Conservation (phyloP, 2,888 invertebrate genomes). For the Ectobius pallidus region DNA sequence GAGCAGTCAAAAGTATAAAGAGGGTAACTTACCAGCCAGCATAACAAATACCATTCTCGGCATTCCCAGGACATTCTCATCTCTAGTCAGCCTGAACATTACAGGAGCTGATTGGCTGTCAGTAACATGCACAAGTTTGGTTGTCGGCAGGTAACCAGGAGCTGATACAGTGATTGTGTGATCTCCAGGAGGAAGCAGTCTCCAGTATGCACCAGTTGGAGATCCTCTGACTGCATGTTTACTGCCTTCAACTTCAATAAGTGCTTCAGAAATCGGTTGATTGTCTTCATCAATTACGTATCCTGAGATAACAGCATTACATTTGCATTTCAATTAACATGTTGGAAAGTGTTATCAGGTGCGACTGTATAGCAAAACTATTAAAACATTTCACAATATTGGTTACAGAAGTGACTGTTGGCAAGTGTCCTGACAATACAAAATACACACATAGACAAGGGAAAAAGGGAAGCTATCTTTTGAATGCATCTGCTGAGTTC, state of each 20-base stretch:
- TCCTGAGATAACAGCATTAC: slow-evolving; percentile 44
- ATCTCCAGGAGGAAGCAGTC: slow-evolving; percentile 52
- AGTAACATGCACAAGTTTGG: slow-evolving; percentile 58
- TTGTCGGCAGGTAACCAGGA: slow-evolving; percentile 64
- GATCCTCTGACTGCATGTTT: slow-evolving; percentile 48
- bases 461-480: too few relatives aligned
- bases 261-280: slow-evolving; percentile 50
- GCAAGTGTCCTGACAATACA: too few relatives aligned
- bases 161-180: slow-evolving; percentile 61
- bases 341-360: too few relatives aligned
- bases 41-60: slow-evolving; percentile 78
- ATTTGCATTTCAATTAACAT: too few relatives aligned
- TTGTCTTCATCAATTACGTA: slow-evolving; percentile 50
- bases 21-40: slow-evolving; percentile 69
- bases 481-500: too few relatives aligned
- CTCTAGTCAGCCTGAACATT: slow-evolving; percentile 69
- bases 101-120: slow-evolving; percentile 56
- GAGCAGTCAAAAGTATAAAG: too few relatives aligned
- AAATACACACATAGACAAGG: too few relatives aligned
- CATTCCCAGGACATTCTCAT: slow-evolving; percentile 74
- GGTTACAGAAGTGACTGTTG: too few relatives aligned
- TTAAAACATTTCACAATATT: neutral
- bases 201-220: slow-evolving; percentile 52
- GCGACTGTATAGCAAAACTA: too few relatives aligned
- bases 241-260: slow-evolving; percentile 50